Evolutionary conservation across 2,888 invertebrate species (phyloP), one percentile per base, ranked within the genome.

Genomic region (Hofmannophila pseudospretella): DNA sequence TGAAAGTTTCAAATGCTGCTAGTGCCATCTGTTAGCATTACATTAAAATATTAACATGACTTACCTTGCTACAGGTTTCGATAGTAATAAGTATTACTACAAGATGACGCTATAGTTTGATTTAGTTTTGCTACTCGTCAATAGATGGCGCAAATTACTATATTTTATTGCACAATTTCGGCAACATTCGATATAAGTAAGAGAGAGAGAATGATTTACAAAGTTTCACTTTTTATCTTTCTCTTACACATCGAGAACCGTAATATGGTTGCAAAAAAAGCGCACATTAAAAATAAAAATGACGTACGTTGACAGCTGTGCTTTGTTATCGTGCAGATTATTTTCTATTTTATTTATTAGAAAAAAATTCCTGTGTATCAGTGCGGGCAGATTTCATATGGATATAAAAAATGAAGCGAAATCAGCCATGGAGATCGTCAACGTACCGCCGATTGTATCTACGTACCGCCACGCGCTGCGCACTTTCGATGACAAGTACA

Each of bases 381-480:
- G 63, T 69, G 54, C 63, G 54, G 57, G 62, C 51, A 67, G 58
- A 62, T 61, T 79, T 78, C 82, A 79, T 77, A 82, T 84, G 82
- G 79, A 80, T 76, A 68, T 49, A 45, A 67, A 68, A 55, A 49
- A 81, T 77, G 77, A 76, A 66, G 63, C 69, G 44, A 84, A 71
- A 54, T 67, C 77, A 52, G 62, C 61, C 38, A 84, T 81, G 81
- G 84, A 81, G 60, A 62, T 84, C 49, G 58, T 90, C 85, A 90
- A 82, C 74, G 47, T 82, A 72, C 59, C 85, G 13, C 88, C 88
- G 43, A 90, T 93, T 52, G 88, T 90, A 49, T 88, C 85, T 12
- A 88, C 92, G 4, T 89, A 93, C 71, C 91, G 91, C 53, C 94
- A 94, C 63, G 93, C 94, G 1, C 66, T 93, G 34, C 88, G 87